Evolutionary conservation across 2,888 invertebrate species (phyloP).

Genomic region (Spodoptera littoralis): DNA sequence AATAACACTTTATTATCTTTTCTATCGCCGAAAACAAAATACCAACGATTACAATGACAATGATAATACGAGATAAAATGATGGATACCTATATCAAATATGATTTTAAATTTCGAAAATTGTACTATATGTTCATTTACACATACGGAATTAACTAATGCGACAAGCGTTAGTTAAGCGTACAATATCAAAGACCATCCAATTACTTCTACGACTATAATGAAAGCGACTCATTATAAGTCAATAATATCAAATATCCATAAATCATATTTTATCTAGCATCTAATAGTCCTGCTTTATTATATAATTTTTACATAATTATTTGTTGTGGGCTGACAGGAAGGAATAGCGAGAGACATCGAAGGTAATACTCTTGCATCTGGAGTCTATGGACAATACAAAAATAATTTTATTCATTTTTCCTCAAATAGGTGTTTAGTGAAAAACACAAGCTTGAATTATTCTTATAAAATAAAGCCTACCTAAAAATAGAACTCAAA

Average conservation of each 20-base stretch:
- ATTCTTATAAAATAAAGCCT: conserved; percentile 10
- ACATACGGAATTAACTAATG: not conserved
- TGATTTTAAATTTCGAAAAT: too few relatives aligned
- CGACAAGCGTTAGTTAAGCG: conserved; percentile 15
- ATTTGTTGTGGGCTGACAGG: conserved; percentile 71
- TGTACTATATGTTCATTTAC: too few relatives aligned
- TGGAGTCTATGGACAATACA: conserved; percentile 81
- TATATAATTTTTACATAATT: conserved; percentile 74
- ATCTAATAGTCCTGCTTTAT: conserved; percentile 54
- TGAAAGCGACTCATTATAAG: conserved; percentile 19
- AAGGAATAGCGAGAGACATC: conserved; percentile 74
- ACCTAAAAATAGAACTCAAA: conserved; percentile 16
- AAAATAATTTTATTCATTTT: conserved; percentile 60
- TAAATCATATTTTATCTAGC: conserved; percentile 49
- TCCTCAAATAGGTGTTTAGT: conserved; percentile 15
- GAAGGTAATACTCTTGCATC: conserved; percentile 73
- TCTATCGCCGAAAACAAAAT: conserved; percentile 9
- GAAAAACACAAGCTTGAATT: not conserved
- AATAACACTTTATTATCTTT: conserved; percentile 14
- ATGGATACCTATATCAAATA: conserved; percentile 17
- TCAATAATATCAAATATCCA: conserved; percentile 35
- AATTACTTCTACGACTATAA: conserved; percentile 15
- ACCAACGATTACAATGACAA: conserved; percentile 34
- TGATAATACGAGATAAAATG: conserved; percentile 47
- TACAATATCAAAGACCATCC: conserved; percentile 21